Evolutionary conservation across 2,888 invertebrate genomes (phyloP), one percentile per base, ranked within the genome.

Genomic region (Lymantria dispar): DNA sequence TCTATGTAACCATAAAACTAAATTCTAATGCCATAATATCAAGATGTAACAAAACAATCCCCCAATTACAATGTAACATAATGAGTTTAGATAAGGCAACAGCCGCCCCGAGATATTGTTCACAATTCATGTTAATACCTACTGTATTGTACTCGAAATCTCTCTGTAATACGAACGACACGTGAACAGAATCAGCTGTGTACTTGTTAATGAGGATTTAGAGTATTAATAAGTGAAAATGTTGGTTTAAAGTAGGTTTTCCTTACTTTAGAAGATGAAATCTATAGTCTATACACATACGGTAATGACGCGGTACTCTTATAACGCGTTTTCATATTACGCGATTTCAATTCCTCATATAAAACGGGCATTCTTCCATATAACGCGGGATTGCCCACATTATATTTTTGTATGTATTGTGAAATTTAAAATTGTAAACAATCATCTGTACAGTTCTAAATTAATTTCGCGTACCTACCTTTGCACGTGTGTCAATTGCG

Each of bases 41-140:
- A 46, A 54, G 54, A 40, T 46, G 44, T 45, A 48, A 53, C 42
- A 56, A 61, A 60, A 61, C 56, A 64, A 70, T 62, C 54, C 55
- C 54, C 57, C 68, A 70, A 76, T 78, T 74, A 76, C 70, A 60
- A 68, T 38, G 7, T 62, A 58, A 76, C 68, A 61, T 68, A 74
- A 74, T 65, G 68, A 72, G 66, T 69, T 63, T 60, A 70, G 78
- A 78, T 76, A 68, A 64, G 64, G 56, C 54, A 53, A 53, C 59
- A 60, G 47, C 47, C 61, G 62, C 70, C 64, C 42, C 52, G 59
- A 63, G 73, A 59, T 68, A 75, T 71, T 67, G 66, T 75, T 65
- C 64, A 62, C 64, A 62, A 66, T 62, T 64, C 64, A 62, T 50
- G 53, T 54, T 60, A 66, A 64, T 62, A 11, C 11, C 56, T 62